Evolutionary conservation across 2,888 invertebrate species (phyloP).

Genomic region (Aporophyla nigra): DNA sequence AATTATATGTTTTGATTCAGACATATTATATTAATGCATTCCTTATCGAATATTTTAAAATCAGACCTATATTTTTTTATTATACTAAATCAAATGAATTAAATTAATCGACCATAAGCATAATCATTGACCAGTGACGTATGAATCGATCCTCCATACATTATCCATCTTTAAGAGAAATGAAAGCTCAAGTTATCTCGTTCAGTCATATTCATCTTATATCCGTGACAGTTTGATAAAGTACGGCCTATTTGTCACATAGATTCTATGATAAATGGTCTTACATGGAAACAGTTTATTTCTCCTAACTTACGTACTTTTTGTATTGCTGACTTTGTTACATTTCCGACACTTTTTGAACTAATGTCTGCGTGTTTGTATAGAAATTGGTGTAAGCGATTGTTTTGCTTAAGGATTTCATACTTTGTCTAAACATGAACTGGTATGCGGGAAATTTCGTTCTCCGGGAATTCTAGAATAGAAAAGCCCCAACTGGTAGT

Average conservation of each 20-base stretch:
- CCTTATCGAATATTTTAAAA: not conserved
- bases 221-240: constrained; percentile 52
- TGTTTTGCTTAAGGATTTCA: no score
- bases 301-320: constrained; percentile 32
- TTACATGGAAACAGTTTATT: constrained; percentile 50
- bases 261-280: constrained; percentile 50
- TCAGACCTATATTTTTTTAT: not conserved
- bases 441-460: no score
- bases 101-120: not conserved
- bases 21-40: not conserved
- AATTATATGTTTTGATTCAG: not conserved
- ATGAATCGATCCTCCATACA: constrained; percentile 3
- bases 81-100: not conserved
- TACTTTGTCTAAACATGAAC: not conserved
- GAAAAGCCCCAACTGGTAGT: no score
- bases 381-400: not conserved
- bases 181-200: constrained; percentile 36
- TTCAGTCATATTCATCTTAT: constrained; percentile 50
- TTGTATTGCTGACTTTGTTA: constrained; percentile 24
- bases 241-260: constrained; percentile 56
- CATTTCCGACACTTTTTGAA: not conserved
- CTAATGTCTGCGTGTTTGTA: not conserved
- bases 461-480: no score
- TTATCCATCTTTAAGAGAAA: constrained; percentile 36
- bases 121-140: constrained; percentile 13